These are phyloP conservation scores for Enteromius radiatus DNA, from an alignment of 2,797 vertebrate genomes.

Conservation along the genomic window DNA sequence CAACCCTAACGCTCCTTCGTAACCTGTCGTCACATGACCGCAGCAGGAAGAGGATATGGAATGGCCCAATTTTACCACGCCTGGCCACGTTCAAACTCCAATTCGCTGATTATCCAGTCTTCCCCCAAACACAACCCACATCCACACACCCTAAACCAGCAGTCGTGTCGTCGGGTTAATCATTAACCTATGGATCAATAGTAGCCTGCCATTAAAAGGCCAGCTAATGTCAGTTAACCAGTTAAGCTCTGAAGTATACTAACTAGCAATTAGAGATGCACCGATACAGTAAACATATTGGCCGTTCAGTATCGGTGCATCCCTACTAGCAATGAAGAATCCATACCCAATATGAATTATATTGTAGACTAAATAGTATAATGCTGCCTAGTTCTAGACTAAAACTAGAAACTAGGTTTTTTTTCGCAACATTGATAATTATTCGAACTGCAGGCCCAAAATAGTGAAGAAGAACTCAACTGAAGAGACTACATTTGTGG, in stretches of 20 bases:
- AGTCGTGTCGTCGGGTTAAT: slow-evolving; percentile 63
- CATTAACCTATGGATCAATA: slow-evolving; percentile 73
- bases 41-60: slow-evolving; percentile 61
- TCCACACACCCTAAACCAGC: slow-evolving; percentile 27
- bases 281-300: too few relatives aligned
- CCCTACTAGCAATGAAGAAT: neutral
- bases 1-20: slow-evolving; percentile 43
- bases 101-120: slow-evolving; percentile 62
- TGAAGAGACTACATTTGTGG: neutral
- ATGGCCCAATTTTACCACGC: slow-evolving; percentile 58
- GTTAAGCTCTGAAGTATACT: neutral
- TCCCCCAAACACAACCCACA: slow-evolving; percentile 54
- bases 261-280: too few relatives aligned
- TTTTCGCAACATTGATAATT: neutral
- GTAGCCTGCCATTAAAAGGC: slow-evolving; percentile 41
- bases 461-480: neutral
- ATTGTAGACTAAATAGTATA: neutral
- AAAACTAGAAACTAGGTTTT: too few relatives aligned
- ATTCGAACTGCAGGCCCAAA: neutral
- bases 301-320: too few relatives aligned
- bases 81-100: slow-evolving; percentile 56
- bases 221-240: slow-evolving; percentile 59
- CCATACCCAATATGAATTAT: neutral
- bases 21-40: slow-evolving; percentile 66
- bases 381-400: neutral